Evolutionary conservation across 2,888 invertebrate genomes (phyloP), one percentile per base, ranked within the genome.

Genomic region (Drosophila pegasa): DNA sequence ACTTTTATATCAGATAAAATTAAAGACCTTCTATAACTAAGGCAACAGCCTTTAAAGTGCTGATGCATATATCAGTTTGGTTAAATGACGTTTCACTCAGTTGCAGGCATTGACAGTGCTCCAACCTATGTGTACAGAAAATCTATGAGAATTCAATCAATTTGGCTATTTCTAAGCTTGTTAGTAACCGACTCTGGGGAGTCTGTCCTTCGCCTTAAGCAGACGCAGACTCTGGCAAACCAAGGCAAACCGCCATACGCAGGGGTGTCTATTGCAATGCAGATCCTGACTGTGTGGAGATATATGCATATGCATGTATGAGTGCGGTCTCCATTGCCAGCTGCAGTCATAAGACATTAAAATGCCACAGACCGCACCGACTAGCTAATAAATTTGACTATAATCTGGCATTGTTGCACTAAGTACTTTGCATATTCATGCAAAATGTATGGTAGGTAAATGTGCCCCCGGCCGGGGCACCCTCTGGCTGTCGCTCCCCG

Each of bases 351-450:
- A 68, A 57, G 68, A 45, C 63, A 78, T 70, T 75, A 57, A 75
- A 75, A 78, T 65, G 60, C 78, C 78, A 51, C 66, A 61, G 55
- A 27, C 54, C 61, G 31, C 77, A 64, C 62, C 74, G 69, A 76
- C 73, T 60, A 87, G 82, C 87, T 89, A 85, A 85, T 85, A 89
- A 85, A 85, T 85, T 89, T 81, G 65, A 78, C 76, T 85, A 76
- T 85, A 85, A 85, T 85, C 85, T 79, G 71, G 86, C 88, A 89
- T 85, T 85, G 89, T 85, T 85, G 85, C 89, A 87, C 79, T 89
- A 87, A 85, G 84, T 85, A 85, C 74, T 84, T 87, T 87, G 87
- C 87, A 85, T 88, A 85, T 87, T 84, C 88, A 84, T 87, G 71
- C 81, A 87, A 86, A 64, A 75, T 78, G 73, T 71, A 61, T 60